phyloP scores from a whole-genome alignment of 2,797 vertebrate genomes.

The Octomys mimax region DNA sequence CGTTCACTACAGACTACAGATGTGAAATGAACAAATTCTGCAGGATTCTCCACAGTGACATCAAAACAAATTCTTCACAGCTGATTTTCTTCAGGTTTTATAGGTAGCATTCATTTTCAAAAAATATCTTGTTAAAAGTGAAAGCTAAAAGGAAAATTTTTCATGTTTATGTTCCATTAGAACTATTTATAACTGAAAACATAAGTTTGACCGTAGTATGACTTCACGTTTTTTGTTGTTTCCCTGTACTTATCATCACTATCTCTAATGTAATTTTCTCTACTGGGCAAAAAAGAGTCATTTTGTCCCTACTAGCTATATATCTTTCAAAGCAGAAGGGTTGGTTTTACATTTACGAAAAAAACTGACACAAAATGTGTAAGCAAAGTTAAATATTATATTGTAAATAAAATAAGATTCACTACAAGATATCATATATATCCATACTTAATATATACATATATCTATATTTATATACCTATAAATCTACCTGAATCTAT shows the following conservation, averaged over 20 bases:
- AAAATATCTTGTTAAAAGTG: constrained; percentile 35
- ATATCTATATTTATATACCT: not conserved
- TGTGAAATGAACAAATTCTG: constrained; percentile 21
- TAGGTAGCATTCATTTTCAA: not conserved
- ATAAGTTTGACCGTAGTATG: constrained; percentile 8
- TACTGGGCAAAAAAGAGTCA: not conserved
- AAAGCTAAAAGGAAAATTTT: constrained; percentile 34
- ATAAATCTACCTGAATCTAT: not conserved
- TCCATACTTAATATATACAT: not conserved
- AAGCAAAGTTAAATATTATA: not conserved
- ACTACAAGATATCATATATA: not conserved
- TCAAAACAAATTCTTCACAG: constrained; percentile 29
- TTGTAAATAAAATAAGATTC: not conserved
- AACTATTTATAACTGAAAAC: constrained; percentile 57
- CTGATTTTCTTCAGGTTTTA: constrained; percentile 25
- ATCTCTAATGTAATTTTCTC: constrained; percentile 37
- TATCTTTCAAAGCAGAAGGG: not conserved
- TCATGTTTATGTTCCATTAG: constrained; percentile 29
- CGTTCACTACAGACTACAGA: not conserved
- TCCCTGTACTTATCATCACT: not conserved
- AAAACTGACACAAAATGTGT: not conserved
- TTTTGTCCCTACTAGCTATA: not conserved
- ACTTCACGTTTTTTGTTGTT: constrained; percentile 50
- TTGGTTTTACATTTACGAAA: constrained; percentile 18
- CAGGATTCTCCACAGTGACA: not conserved